Evolutionary conservation across 1,140 invertebrate species (phyloP).

Genomic region (Drosophila mayri): DNA sequence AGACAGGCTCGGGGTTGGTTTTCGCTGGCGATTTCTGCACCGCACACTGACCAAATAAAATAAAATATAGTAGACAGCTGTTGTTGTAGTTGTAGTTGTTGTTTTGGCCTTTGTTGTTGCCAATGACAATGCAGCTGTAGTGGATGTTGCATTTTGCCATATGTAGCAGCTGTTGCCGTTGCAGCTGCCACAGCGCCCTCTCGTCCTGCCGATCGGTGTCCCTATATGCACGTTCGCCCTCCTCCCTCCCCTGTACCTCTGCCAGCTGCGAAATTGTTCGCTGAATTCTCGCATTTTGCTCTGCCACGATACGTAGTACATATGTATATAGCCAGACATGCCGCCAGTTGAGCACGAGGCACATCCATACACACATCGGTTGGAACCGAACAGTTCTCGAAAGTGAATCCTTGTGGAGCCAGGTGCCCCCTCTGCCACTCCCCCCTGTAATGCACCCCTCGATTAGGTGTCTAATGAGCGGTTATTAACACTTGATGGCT

Average conservation of each 20-base stretch:
- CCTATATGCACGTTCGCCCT: background rate
- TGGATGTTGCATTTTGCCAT: conserved; percentile 13
- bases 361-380: conserved; percentile 18
- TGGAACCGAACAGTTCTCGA: background rate
- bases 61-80: conserved; percentile 23
- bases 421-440: background rate
- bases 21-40: conserved; percentile 18
- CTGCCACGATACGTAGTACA: conserved; percentile 9
- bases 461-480: conserved; percentile 71
- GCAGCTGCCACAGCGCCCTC: conserved; percentile 23
- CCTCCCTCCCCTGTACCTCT: background rate
- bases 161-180: conserved; percentile 14
- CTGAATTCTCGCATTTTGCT: conserved; percentile 18
- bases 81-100: conserved; percentile 7
- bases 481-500: conserved; percentile 54
- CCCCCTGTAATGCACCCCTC: background rate
- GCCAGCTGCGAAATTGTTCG: conserved; percentile 19
- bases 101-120: conserved; percentile 16
- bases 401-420: background rate
- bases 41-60: conserved; percentile 16
- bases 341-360: conserved; percentile 25
- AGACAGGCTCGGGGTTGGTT: conserved; percentile 11
- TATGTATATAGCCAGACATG: conserved; percentile 11
- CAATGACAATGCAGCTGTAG: background rate
- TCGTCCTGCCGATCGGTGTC: background rate